Conservation (phyloP, 2,797 vertebrate species). For the Agapornis canus region DNA sequence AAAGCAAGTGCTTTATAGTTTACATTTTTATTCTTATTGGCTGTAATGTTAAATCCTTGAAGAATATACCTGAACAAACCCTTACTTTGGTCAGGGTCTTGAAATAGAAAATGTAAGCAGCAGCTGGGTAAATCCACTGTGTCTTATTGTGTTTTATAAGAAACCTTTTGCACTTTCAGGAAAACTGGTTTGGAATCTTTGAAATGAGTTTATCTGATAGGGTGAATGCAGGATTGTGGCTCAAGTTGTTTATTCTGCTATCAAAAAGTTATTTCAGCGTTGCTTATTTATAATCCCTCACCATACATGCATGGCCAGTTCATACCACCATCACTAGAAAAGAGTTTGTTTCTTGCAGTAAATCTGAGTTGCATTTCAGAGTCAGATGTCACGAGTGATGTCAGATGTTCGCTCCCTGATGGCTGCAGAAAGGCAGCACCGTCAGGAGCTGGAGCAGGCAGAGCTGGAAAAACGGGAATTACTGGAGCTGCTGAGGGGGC, state of each 20-base stretch:
- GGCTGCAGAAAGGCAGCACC: constrained; percentile 84
- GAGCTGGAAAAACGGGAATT: constrained; percentile 87
- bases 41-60: neutral
- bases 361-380: constrained; percentile 68
- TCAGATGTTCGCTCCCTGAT: constrained; percentile 84
- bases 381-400: constrained; percentile 86
- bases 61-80: neutral
- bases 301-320: accelerated
- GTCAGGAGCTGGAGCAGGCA: constrained; percentile 86
- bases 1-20: neutral
- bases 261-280: neutral
- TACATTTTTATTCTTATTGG: neutral
- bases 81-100: neutral
- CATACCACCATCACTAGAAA: neutral
- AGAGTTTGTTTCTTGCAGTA: neutral
- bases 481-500: constrained; percentile 83
- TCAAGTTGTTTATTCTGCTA: neutral
- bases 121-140: neutral
- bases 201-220: neutral
- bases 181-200: neutral
- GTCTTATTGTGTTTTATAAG: neutral
- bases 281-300: neutral
- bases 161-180: neutral
- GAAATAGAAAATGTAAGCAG: neutral
- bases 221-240: neutral